Base-by-base conservation (phyloP, 2,888 invertebrate genomes). In the Eucera pruinosa region DNA sequence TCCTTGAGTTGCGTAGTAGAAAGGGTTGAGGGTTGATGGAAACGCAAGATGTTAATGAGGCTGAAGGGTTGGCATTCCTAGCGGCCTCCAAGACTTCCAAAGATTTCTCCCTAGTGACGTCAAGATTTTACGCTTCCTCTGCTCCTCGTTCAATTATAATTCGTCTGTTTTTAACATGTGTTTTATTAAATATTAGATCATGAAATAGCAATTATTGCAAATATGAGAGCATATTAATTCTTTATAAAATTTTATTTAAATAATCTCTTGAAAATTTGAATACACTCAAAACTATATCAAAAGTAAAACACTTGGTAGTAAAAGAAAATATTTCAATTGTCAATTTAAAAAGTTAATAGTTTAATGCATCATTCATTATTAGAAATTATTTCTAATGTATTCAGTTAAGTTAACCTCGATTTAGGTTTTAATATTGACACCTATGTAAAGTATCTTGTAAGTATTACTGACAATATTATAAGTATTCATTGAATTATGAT, bases 41-140 rank as follows among this genome's bases (percentile, higher is more conserved):
- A 90, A 88, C 88, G 90, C 88, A 90, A 91, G 92, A 92, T 91
- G 92, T 92, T 92, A 92, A 92, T 92, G 92, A 92, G 92, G 89
- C 88, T 87, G 90, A 87, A 92, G 91, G 91, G 89, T 92, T 92
- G 85, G 90, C 89, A 92, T 92, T 92, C 92, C 89, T 91, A 78
- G 89, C 88, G 89, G 89, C 87, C 88, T 87, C 86, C 88, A 88
- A 91, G 90, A 91, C 90, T 89, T 87, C 88, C 89, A 88, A 91
- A 89, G 91, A 91, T 90, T 91, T 90, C 89, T 89, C 88, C 87
- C 85, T 66, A 83, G 86, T 88, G 86, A 89, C 86, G 87, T 89
- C 87, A 85, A 67, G 80, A 83, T 84, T 82, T 80, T 80, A 43
- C 71, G 77, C 79, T 64, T 74, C 69, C 80, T 54, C 74, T 72